Percentiles rank a stretch among this genome's conserved stretches.
Evolutionary conservation across 2,888 invertebrate genomes (phyloP).

Genomic region (Drosophila ezoana): DNA sequence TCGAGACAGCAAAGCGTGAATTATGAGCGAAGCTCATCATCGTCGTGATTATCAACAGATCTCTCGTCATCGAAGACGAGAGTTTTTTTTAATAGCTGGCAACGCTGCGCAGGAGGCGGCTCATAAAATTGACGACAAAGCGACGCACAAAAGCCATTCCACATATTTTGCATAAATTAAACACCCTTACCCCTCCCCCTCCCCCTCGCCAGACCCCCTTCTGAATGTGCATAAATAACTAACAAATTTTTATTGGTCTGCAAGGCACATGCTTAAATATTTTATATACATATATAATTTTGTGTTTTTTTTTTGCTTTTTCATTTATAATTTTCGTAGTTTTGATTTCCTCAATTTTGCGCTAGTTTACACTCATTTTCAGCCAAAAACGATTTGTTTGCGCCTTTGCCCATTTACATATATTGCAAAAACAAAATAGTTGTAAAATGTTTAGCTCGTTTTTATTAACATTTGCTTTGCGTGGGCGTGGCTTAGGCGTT

Average conservation of each 20-base stretch:
- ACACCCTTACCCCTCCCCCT: not conserved
- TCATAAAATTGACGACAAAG: slow-evolving; percentile 54
- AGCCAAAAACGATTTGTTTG: not conserved
- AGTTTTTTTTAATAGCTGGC: not conserved
- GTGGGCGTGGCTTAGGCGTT: slow-evolving; percentile 25
- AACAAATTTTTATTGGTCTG: slow-evolving; percentile 55
- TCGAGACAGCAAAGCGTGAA: slow-evolving; percentile 61
- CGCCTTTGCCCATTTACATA: not conserved
- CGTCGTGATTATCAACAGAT: slow-evolving; percentile 39
- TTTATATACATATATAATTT: not conserved
- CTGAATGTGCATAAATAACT: slow-evolving; percentile 51
- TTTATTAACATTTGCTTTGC: slow-evolving; percentile 9
- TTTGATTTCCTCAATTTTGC: slow-evolving; percentile 47
- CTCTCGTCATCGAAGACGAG: slow-evolving; percentile 34
- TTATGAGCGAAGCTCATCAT: slow-evolving; percentile 71
- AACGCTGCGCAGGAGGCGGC: slow-evolving; percentile 3
- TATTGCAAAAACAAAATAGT: slow-evolving; percentile 5
- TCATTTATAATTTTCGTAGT: slow-evolving; percentile 11
- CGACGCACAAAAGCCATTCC: slow-evolving; percentile 42
- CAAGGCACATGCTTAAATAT: slow-evolving; percentile 13
- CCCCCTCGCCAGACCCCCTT: not conserved
- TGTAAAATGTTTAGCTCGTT: slow-evolving; percentile 10
- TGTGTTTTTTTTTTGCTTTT: not conserved
- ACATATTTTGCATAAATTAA: slow-evolving; percentile 75
- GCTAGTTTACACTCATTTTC: slow-evolving; percentile 11